Evolutionary conservation across 2,888 invertebrate genomes (phyloP).

Genomic region (Cosmia pyralina): DNA sequence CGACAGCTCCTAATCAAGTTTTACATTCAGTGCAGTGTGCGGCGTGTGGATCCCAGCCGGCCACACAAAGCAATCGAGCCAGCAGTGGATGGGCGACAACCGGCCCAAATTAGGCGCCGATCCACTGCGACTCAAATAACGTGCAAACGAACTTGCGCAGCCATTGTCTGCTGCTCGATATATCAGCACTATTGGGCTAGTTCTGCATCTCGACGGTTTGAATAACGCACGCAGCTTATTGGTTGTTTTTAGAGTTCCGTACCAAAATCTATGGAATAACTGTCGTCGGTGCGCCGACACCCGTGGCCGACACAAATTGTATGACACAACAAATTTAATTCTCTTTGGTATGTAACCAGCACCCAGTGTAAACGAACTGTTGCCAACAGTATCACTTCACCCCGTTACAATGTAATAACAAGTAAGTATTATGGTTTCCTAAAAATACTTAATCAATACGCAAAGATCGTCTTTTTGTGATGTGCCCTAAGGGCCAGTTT

Average conservation of each 20-base stretch:
- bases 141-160: slow-evolving; percentile 43
- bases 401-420: slow-evolving; percentile 9
- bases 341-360: background rate
- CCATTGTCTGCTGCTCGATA: slow-evolving; percentile 47
- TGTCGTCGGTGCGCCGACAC: background rate
- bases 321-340: slow-evolving; percentile 7
- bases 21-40: slow-evolving; percentile 46
- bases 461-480: no score
- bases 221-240: slow-evolving; percentile 43
- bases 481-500: no score
- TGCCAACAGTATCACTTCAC: background rate
- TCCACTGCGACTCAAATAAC: slow-evolving; percentile 58
- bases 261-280: background rate
- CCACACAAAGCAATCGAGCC: slow-evolving; percentile 55
- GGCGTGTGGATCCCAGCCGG: slow-evolving; percentile 32
- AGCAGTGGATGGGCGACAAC: slow-evolving; percentile 48
- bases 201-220: slow-evolving; percentile 40
- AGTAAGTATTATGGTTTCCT: no score
- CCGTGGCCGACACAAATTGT: slow-evolving; percentile 4
- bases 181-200: slow-evolving; percentile 47
- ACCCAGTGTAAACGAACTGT: background rate
- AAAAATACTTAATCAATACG: no score
- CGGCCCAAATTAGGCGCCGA: slow-evolving; percentile 53
- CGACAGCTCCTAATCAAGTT: slow-evolving; percentile 55
- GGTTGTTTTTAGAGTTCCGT: no score